Conservation (phyloP, 2,113 vertebrate genomes). For the Falco punctatus region DNA sequence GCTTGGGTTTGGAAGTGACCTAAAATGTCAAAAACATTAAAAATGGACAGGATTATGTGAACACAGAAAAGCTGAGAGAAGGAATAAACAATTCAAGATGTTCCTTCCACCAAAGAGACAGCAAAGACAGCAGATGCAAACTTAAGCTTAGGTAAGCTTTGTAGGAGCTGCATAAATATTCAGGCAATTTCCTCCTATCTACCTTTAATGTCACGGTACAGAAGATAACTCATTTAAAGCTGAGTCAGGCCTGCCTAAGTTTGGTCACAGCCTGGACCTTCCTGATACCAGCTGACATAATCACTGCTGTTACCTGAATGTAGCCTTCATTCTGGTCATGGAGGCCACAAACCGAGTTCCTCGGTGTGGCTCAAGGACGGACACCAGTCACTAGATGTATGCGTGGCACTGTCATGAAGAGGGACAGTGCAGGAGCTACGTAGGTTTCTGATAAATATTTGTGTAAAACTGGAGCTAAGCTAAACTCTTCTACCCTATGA, state of each 20-base stretch:
- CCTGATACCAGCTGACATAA: not conserved
- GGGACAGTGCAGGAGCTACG: fast-evolving
- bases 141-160: slow-evolving; percentile 68
- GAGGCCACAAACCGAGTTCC: not conserved
- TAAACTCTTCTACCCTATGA: not conserved
- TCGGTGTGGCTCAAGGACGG: not conserved
- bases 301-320: not conserved
- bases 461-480: not conserved
- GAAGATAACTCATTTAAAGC: slow-evolving; percentile 31
- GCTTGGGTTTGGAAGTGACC: slow-evolving; percentile 34
- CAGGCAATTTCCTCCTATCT: slow-evolving; percentile 32
- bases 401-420: not conserved
- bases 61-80: slow-evolving; percentile 64
- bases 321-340: not conserved
- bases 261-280: slow-evolving; percentile 5
- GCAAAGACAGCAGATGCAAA: slow-evolving; percentile 59
- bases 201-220: not conserved
- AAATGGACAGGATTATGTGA: not conserved
- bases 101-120: slow-evolving; percentile 38
- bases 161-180: slow-evolving; percentile 45
- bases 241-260: slow-evolving; percentile 36
- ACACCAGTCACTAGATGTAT: not conserved
- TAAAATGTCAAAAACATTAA: slow-evolving; percentile 37
- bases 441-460: not conserved
- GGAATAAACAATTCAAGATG: slow-evolving; percentile 62